Percentiles rank a stretch among this genome's conserved stretches.
These are phyloP conservation scores for Heterotilapia buettikoferi DNA, from an alignment of 2,113 vertebrate species.

Conservation along the genomic window DNA sequence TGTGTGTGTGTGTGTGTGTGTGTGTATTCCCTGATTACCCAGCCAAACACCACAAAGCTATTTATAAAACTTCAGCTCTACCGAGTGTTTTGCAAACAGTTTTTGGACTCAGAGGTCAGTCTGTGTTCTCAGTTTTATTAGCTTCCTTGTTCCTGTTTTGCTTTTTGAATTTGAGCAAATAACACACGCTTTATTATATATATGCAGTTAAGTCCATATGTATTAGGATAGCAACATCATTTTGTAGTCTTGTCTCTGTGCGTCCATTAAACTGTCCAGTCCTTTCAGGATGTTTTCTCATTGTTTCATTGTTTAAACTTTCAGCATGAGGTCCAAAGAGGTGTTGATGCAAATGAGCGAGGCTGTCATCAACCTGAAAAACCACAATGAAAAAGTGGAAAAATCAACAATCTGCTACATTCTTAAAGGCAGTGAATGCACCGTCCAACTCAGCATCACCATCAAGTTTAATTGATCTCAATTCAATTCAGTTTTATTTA, in stretches of 20 bases:
- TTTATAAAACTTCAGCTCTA: conserved; percentile 13
- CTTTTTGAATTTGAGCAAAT: not conserved
- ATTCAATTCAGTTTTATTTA: not conserved
- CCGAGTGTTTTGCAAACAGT: not conserved
- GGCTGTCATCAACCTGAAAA: not conserved
- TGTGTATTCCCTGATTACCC: not conserved
- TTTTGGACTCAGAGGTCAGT: not conserved
- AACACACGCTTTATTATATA: no score
- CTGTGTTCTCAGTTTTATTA: not conserved
- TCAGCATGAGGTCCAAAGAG: not conserved
- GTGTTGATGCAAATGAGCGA: not conserved
- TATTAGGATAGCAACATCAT: not conserved
- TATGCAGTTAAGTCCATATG: not conserved
- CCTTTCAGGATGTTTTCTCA: fast-evolving
- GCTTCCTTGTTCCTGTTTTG: not conserved
- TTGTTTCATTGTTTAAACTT: not conserved
- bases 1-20: not conserved
- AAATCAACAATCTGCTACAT: not conserved
- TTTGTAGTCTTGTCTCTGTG: not conserved
- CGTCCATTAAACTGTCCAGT: not conserved
- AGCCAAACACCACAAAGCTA: not conserved
- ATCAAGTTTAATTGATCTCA: not conserved
- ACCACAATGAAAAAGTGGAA: not conserved
- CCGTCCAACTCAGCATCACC: not conserved
- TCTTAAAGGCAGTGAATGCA: not conserved